Evolutionary conservation across 2,113 vertebrate species (phyloP).

Genomic region (Actenoides hombroni): DNA sequence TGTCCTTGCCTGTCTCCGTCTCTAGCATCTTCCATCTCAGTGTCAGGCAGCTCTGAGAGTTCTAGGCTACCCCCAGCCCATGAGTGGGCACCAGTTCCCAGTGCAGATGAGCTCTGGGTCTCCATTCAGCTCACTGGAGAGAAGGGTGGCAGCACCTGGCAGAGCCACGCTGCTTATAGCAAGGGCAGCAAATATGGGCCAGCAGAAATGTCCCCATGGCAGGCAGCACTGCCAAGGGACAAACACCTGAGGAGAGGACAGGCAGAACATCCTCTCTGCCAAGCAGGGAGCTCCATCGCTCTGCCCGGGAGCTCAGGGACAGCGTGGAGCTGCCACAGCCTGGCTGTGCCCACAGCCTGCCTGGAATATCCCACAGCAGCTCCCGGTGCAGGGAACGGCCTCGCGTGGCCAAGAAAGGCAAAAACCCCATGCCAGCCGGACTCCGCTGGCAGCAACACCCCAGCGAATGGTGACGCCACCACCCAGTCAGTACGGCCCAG

Average conservation of each 20-base stretch:
- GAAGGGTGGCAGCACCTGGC: accelerated
- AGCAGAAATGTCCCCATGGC: neutral
- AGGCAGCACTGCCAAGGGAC: neutral
- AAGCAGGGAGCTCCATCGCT: neutral
- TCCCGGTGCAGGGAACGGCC: accelerated
- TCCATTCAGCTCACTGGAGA: accelerated
- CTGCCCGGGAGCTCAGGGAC: accelerated
- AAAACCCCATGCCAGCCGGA: neutral
- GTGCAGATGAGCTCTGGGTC: neutral
- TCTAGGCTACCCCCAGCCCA: neutral
- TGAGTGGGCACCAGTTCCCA: accelerated
- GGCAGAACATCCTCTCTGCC: neutral
- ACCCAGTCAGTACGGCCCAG: neutral
- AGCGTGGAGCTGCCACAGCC: accelerated
- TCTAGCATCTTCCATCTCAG: accelerated
- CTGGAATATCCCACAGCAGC: neutral
- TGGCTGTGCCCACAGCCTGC: accelerated
- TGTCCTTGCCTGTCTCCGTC: neutral
- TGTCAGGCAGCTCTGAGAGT: neutral
- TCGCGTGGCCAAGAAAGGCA: neutral
- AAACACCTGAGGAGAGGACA: neutral
- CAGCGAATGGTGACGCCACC: accelerated
- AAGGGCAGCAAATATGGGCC: neutral
- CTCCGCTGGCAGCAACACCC: neutral
- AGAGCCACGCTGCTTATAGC: neutral